A percentile compares a stretch with the other conserved stretches of the same genome.
Evolutionary conservation across 2,113 vertebrate species (phyloP).

Genomic region (Channa argus): DNA sequence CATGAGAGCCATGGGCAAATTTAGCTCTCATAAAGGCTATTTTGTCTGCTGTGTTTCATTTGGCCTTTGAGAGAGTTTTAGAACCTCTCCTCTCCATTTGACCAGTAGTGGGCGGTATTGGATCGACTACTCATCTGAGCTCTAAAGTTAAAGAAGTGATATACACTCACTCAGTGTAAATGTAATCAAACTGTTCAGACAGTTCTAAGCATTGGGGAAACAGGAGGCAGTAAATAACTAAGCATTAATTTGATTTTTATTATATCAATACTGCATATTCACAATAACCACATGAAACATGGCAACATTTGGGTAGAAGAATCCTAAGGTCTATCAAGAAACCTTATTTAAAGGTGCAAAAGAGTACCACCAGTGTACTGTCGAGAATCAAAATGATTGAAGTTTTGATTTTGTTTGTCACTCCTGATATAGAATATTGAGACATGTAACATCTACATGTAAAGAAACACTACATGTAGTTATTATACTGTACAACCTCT

Average conservation of each 20-base stretch:
- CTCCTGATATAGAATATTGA: constrained; percentile 1
- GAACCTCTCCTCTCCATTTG: too few species aligned
- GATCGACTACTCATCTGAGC: neutral
- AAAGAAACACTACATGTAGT: constrained; percentile 1
- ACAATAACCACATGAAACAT: constrained; percentile 20
- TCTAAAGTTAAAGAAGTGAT: too few species aligned
- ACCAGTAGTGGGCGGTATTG: constrained; percentile 32
- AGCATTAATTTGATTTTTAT: constrained; percentile 5
- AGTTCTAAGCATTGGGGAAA: too few species aligned
- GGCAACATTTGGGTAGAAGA: neutral
- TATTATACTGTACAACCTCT: constrained; percentile 25
- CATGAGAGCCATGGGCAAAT: neutral
- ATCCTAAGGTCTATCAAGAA: neutral
- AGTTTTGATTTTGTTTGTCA: neutral
- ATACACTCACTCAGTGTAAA: too few species aligned
- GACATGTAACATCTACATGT: constrained; percentile 1
- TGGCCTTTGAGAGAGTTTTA: neutral
- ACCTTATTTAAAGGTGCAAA: constrained; percentile 22
- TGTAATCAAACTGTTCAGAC: too few species aligned
- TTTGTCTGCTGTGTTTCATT: neutral
- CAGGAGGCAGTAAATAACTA: neutral
- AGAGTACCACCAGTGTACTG: neutral
- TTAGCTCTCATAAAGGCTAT: neutral
- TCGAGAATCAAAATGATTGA: constrained; percentile 2
- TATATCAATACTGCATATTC: constrained; percentile 4